Evolutionary conservation across 1,140 invertebrate species (phyloP).

Genomic region (Patella vulgata): DNA sequence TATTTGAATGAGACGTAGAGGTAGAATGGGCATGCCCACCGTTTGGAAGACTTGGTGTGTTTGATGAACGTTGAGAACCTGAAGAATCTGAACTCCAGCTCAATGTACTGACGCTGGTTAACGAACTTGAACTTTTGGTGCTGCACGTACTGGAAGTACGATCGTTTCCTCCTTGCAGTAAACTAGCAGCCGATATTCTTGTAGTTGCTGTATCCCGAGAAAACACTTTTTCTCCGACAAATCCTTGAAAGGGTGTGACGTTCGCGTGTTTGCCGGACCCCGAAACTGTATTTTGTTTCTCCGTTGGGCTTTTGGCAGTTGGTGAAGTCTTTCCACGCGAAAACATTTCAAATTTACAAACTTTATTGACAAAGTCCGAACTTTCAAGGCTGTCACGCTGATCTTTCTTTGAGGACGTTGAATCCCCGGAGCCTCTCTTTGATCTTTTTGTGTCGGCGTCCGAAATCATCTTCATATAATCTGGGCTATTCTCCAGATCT

Average conservation of each 20-base stretch:
- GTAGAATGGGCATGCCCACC: conserved; percentile 20
- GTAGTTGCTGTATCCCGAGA: conserved; percentile 61
- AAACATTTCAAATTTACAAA: conserved; percentile 63
- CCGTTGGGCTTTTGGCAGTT: conserved; percentile 31
- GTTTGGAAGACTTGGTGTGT: conserved; percentile 18
- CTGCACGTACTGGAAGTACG: conserved; percentile 46
- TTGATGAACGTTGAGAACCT: conserved; percentile 1
- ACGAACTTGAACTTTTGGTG: conserved; percentile 46
- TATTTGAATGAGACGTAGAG: conserved; percentile 16
- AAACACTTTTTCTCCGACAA: conserved; percentile 64
- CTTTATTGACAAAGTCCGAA: conserved; percentile 61
- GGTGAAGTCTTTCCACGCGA: conserved; percentile 46
- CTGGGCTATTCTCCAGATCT: conserved; percentile 57
- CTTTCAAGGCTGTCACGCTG: conserved; percentile 48
- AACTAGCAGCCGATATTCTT: conserved; percentile 51
- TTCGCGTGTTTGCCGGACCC: conserved; percentile 4
- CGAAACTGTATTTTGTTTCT: conserved; percentile 20
- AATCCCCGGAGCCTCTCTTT: conserved; percentile 23
- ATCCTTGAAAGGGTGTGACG: not conserved
- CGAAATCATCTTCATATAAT: conserved; percentile 58
- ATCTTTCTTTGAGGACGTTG: conserved; percentile 1
- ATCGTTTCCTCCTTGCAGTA: conserved; percentile 30
- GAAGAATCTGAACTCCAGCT: conserved; percentile 45
- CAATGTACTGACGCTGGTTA: conserved; percentile 52
- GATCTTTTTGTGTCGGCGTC: conserved; percentile 45